These are phyloP conservation scores for Achatina immaculata DNA, from an alignment of 1,140 invertebrate genomes.

Conservation along the genomic window DNA sequence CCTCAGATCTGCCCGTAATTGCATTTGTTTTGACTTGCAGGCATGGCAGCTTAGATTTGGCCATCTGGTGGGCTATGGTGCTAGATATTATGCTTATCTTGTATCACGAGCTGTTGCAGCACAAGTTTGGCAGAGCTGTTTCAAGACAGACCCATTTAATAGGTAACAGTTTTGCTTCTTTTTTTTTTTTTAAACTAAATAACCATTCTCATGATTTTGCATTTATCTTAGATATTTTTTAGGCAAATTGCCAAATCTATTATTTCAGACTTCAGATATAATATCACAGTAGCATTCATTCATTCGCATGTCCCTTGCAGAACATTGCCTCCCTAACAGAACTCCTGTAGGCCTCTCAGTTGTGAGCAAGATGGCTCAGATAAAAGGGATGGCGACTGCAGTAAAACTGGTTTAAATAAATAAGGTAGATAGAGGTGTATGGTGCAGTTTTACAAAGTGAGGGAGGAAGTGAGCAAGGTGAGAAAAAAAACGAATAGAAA, in stretches of 20 bases:
- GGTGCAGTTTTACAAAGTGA: too few species aligned
- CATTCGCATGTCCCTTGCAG: too few species aligned
- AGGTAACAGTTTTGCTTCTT: constrained; percentile 51
- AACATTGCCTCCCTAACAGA: too few species aligned
- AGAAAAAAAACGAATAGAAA: too few species aligned
- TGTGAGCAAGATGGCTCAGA: too few species aligned
- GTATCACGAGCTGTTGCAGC: constrained; percentile 93
- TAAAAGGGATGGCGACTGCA: too few species aligned
- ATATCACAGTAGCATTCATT: background rate
- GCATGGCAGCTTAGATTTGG: constrained; percentile 97
- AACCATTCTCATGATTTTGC: background rate
- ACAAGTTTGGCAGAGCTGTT: constrained; percentile 92
- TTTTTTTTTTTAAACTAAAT: background rate
- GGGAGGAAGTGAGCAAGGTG: too few species aligned
- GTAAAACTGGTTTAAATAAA: too few species aligned
- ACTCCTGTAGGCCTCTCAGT: too few species aligned
- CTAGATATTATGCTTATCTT: constrained; percentile 98
- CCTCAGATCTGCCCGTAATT: too few species aligned
- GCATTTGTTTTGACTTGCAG: constrained; percentile 52
- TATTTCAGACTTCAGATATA: background rate
- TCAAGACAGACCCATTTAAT: constrained; percentile 85
- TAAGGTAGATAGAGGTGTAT: too few species aligned
- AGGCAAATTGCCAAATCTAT: background rate
- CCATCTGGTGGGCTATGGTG: constrained; percentile 97
- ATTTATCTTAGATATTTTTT: background rate